These are phyloP conservation scores for Nanorana parkeri DNA, from an alignment of 2,113 vertebrate genomes.

Conservation along the genomic window DNA sequence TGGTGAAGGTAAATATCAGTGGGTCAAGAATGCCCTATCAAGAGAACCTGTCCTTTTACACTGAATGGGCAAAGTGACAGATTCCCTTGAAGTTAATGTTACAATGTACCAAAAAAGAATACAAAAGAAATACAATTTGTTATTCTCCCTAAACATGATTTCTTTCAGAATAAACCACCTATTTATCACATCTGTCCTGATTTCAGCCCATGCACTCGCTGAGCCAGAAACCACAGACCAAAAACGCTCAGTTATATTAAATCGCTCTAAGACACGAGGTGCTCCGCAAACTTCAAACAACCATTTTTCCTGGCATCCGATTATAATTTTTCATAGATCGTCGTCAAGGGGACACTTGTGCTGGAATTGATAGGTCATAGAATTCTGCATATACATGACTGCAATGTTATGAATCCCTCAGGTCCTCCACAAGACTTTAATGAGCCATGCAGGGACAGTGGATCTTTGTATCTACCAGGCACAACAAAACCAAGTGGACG, in stretches of 20 bases:
- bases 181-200: not conserved
- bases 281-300: not conserved
- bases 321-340: conserved; percentile 19
- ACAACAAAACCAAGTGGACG: not conserved
- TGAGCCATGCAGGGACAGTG: conserved; percentile 25
- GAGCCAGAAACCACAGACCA: not conserved
- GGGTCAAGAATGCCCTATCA: too few relatives aligned
- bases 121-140: not conserved
- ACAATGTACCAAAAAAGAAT: not conserved
- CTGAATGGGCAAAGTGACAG: too few relatives aligned
- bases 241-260: not conserved
- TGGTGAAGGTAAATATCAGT: too few relatives aligned
- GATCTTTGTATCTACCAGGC: not conserved
- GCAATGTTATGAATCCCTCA: conserved; percentile 12
- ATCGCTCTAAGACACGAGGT: not conserved
- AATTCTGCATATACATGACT: conserved; percentile 19
- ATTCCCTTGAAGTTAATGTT: too few relatives aligned
- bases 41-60: too few relatives aligned
- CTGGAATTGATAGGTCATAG: conserved; percentile 27
- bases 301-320: conserved; percentile 6
- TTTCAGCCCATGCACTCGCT: not conserved
- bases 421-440: conserved; percentile 4
- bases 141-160: not conserved
- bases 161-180: not conserved
- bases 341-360: conserved; percentile 21